Percentiles rank a stretch among this genome's conserved stretches.
These are phyloP conservation scores for Dexiosoma caninum DNA, from an alignment of 2,888 invertebrate genomes.

Conservation along the genomic window DNA sequence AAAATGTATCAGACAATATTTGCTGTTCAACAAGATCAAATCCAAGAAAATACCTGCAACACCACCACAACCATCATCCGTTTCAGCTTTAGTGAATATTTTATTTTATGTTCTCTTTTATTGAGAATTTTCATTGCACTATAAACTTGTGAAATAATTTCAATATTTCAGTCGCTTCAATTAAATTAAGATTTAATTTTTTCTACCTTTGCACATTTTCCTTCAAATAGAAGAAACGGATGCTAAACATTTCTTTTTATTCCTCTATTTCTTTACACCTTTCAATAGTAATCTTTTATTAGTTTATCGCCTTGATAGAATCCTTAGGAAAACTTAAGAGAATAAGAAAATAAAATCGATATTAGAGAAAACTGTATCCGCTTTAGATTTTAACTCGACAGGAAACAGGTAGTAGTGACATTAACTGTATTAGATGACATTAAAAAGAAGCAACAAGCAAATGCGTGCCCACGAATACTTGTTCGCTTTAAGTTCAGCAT, in stretches of 20 bases:
- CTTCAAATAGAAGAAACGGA: neutral
- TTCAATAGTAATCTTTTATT: slow-evolving; percentile 51
- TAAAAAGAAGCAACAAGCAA: slow-evolving; percentile 32
- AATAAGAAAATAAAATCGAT: slow-evolving; percentile 24
- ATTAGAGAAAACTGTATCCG: slow-evolving; percentile 53
- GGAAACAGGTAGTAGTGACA: slow-evolving; percentile 62
- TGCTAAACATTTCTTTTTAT: neutral
- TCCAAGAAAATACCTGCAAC: too few species aligned
- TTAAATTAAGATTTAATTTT: too few species aligned
- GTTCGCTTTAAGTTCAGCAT: neutral
- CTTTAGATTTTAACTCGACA: slow-evolving; percentile 48
- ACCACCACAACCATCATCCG: too few species aligned
- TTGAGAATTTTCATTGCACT: too few species aligned
- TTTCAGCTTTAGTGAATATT: too few species aligned
- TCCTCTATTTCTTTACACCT: neutral
- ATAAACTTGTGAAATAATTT: too few species aligned
- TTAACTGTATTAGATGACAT: slow-evolving; percentile 57
- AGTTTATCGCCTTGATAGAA: slow-evolving; percentile 51
- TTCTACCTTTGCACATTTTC: too few species aligned
- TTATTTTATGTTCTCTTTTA: too few species aligned
- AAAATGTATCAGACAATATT: too few species aligned
- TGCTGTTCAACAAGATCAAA: too few species aligned
- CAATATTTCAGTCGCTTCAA: too few species aligned
- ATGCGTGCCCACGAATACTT: neutral
- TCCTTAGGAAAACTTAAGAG: slow-evolving; percentile 27